Conservation (phyloP, 2,888 invertebrate genomes). For the Troilus luridus region DNA sequence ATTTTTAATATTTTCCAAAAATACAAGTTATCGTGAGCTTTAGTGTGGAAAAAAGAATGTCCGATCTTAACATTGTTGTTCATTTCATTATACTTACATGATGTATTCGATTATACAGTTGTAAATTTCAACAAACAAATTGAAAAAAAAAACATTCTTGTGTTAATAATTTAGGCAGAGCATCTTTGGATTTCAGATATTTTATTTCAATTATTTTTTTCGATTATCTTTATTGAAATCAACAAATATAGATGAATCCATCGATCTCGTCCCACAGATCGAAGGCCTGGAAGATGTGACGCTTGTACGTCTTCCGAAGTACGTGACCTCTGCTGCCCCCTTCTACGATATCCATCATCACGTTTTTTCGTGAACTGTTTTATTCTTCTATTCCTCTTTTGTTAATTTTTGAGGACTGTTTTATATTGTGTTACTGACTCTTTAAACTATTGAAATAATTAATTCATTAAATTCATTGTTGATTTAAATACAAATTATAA, state of each 20-base stretch:
- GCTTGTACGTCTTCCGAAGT: neutral
- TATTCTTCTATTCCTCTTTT: conserved; percentile 1
- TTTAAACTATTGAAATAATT: neutral
- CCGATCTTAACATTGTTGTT: too few relatives aligned
- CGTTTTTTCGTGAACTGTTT: conserved; percentile 38
- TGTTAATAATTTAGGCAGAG: too few relatives aligned
- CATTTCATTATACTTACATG: too few relatives aligned
- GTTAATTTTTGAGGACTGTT: neutral
- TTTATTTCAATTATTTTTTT: too few relatives aligned
- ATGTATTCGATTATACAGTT: too few relatives aligned
- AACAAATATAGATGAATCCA: neutral
- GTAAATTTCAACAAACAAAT: too few relatives aligned
- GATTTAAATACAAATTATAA: neutral
- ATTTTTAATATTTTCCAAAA: too few relatives aligned
- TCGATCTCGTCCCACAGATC: neutral
- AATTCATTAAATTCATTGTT: neutral
- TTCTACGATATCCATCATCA: conserved; percentile 26
- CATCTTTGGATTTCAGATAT: too few relatives aligned
- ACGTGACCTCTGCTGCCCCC: neutral
- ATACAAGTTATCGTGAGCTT: too few relatives aligned
- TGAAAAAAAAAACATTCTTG: too few relatives aligned
- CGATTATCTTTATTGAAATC: neutral
- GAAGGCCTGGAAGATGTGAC: neutral
- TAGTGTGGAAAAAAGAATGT: too few relatives aligned
- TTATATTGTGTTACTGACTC: neutral